These are phyloP conservation scores for Lasioglossum figueresi DNA, from an alignment of 2,888 invertebrate genomes.

Conservation along the genomic window DNA sequence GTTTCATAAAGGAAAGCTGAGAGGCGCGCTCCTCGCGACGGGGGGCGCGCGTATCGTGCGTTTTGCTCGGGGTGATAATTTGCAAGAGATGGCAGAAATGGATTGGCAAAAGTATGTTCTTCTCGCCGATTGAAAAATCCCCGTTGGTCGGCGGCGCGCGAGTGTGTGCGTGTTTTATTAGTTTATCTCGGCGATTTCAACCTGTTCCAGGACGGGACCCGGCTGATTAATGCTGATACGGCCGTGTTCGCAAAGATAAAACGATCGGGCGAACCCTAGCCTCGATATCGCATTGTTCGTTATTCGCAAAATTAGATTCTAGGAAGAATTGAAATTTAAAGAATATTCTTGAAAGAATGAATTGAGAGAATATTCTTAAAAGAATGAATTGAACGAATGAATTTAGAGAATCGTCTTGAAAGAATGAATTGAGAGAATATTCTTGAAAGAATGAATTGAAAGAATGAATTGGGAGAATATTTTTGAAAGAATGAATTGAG, in stretches of 20 bases:
- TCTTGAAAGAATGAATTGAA: too few relatives aligned
- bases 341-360: too few relatives aligned
- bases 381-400: too few relatives aligned
- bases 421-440: too few relatives aligned
- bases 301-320: too few relatives aligned
- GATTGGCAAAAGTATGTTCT: conserved; percentile 68
- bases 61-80: conserved; percentile 68
- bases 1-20: conserved; percentile 66
- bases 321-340: too few relatives aligned
- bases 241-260: conserved; percentile 11
- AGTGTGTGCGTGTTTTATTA: conserved; percentile 45
- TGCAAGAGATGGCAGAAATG: conserved; percentile 69
- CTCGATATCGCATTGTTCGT: conserved; percentile 10
- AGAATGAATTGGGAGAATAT: too few relatives aligned
- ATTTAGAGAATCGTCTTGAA: too few relatives aligned
- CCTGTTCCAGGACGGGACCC: conserved; percentile 28
- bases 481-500: too few relatives aligned
- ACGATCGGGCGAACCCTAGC: conserved; percentile 17
- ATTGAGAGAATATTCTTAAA: too few relatives aligned
- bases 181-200: conserved; percentile 44
- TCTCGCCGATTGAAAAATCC: conserved; percentile 66
- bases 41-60: conserved; percentile 61
- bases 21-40: conserved; percentile 55
- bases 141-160: conserved; percentile 15
- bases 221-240: conserved; percentile 44